phyloP scores from a whole-genome alignment of 2,888 invertebrate species.

The Trilocha varians region DNA sequence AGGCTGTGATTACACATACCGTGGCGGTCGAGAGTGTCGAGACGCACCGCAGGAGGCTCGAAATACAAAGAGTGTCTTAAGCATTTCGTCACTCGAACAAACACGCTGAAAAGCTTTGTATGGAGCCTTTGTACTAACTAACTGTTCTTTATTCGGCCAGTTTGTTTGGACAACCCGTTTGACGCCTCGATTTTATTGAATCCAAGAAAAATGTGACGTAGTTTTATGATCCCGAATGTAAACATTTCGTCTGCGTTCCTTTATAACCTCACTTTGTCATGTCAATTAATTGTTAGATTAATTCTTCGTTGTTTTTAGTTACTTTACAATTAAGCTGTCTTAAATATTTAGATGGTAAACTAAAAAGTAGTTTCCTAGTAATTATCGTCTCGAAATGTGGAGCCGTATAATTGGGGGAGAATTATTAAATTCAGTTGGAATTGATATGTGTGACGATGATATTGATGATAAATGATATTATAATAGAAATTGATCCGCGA shows the following conservation, averaged over 20 bases:
- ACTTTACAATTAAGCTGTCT: background rate
- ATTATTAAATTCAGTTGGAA: too few species aligned
- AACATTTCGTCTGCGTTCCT: background rate
- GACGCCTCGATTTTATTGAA: conserved; percentile 54
- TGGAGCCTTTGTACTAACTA: conserved; percentile 39
- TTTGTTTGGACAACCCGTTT: conserved; percentile 49
- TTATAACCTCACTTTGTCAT: background rate
- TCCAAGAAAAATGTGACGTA: conserved; percentile 5
- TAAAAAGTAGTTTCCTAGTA: too few species aligned
- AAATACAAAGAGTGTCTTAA: conserved; percentile 45
- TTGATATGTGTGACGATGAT: too few species aligned
- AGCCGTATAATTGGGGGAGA: too few species aligned
- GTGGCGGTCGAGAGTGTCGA: conserved; percentile 19
- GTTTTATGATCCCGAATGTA: conserved; percentile 17
- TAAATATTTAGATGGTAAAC: too few species aligned
- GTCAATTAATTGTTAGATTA: background rate
- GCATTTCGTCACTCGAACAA: conserved; percentile 54
- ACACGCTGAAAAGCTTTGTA: conserved; percentile 53
- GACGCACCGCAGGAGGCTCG: conserved; percentile 38
- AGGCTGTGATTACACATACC: conserved; percentile 21
- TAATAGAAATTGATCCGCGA: too few species aligned
- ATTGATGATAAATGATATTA: too few species aligned
- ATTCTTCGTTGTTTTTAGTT: too few species aligned
- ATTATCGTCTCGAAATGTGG: too few species aligned
- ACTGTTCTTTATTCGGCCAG: conserved; percentile 45